Evolutionary conservation across 2,888 invertebrate species (phyloP).

Genomic region (Lomographa bimaculata): DNA sequence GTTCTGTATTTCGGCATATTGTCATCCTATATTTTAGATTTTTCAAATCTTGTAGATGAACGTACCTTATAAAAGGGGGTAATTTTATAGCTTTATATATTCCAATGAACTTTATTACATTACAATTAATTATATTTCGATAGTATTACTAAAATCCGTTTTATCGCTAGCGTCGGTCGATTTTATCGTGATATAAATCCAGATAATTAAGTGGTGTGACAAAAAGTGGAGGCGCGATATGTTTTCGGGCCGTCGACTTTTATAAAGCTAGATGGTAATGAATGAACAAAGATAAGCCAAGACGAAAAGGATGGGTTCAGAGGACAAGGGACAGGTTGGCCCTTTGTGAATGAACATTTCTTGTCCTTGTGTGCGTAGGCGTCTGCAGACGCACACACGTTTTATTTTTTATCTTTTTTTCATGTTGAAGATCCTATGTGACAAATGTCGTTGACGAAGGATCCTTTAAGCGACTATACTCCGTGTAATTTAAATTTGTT

Average conservation of each 20-base stretch:
- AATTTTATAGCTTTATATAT: too few species aligned
- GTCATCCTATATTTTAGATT: too few species aligned
- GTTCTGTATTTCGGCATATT: too few species aligned
- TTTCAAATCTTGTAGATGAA: too few species aligned
- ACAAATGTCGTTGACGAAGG: slow-evolving; percentile 41
- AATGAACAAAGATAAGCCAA: slow-evolving; percentile 78
- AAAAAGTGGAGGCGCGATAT: slow-evolving; percentile 80
- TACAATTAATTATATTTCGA: too few species aligned
- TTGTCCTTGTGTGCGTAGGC: slow-evolving; percentile 41
- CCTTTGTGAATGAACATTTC: slow-evolving; percentile 68
- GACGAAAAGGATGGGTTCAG: slow-evolving; percentile 69
- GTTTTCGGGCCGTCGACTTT: slow-evolving; percentile 79
- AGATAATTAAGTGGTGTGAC: slow-evolving; percentile 82
- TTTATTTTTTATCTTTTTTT: slow-evolving; percentile 44
- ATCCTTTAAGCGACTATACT: slow-evolving; percentile 3
- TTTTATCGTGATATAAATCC: slow-evolving; percentile 80
- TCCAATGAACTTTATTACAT: too few species aligned
- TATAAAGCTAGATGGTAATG: slow-evolving; percentile 82
- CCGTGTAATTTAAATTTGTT: too few species aligned
- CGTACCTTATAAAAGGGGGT: too few species aligned
- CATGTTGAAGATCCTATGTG: slow-evolving; percentile 42
- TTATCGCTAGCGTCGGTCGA: slow-evolving; percentile 54
- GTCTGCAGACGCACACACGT: slow-evolving; percentile 22
- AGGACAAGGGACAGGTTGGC: slow-evolving; percentile 65
- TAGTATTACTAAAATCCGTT: slow-evolving; percentile 30